Percentiles rank a stretch among this genome's conserved stretches.
Evolutionary conservation across 2,888 invertebrate genomes (phyloP).

Genomic region (Agonopterix arenella): DNA sequence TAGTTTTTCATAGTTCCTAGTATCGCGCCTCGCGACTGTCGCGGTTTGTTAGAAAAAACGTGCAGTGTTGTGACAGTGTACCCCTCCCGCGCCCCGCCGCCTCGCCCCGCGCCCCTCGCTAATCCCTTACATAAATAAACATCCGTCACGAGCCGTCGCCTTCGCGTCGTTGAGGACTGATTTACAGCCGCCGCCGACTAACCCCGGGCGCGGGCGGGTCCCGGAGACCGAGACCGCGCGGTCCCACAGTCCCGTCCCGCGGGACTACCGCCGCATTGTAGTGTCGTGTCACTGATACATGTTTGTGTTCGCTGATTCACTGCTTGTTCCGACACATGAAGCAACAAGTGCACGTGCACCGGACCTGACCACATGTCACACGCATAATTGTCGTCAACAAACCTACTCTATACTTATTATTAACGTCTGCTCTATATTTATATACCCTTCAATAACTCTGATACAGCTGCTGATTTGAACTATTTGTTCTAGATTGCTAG

Average conservation of each 20-base stretch:
- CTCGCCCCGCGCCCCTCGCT: constrained; percentile 5
- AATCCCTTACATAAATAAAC: constrained; percentile 11
- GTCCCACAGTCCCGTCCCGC: background rate
- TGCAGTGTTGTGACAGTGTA: constrained; percentile 30
- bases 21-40: constrained; percentile 16
- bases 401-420: no score
- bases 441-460: no score
- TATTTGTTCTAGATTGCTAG: no score
- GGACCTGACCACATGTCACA: no score
- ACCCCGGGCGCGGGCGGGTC: background rate
- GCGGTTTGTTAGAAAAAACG: constrained; percentile 21
- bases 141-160: constrained; percentile 21
- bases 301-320: constrained; percentile 4
- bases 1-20: constrained; percentile 33
- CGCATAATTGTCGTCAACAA: no score
- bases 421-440: no score
- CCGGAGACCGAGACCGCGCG: background rate
- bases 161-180: constrained; percentile 28
- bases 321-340: no score
- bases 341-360: no score
- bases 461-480: no score
- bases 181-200: constrained; percentile 17
- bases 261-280: no score
- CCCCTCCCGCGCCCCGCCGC: constrained; percentile 12
- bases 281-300: background rate